Base-by-base conservation (phyloP, 2,113 vertebrate genomes). In the Chamaea fasciata region DNA sequence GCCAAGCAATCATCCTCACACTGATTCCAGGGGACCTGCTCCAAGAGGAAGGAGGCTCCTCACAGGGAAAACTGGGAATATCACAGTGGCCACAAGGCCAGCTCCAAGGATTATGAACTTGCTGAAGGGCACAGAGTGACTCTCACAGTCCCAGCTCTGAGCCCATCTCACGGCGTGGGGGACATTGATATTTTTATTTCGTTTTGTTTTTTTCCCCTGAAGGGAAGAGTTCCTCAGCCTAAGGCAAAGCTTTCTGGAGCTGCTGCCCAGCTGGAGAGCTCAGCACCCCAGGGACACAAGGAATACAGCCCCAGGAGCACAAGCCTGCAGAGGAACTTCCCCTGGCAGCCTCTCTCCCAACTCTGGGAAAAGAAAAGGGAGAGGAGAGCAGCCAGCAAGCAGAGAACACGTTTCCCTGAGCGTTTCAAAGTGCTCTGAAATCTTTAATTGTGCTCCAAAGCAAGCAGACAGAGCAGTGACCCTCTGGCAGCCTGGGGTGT, bases 1-100 rank as follows among this genome's bases (percentile, higher is more conserved):
- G 83, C 77, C 44, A 21, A 82, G 80, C 35, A 78, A 64, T 3
- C 46, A 15, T 1, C 41, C 24, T 24, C 47, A 7, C 9, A 9
- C 31, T 3, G 22, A 16, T 7, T 47, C 3, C 82, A 69, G 64
- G 77, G 53, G 39, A 39, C 11, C 75, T 35, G 82, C 78, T 79
- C 88, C 71, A 53, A 7, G 31, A 31, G 47, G 20, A 35, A 15
- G 33, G 3, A 3, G 3, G 56, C 50, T 87, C 59, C 80, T 74
- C 37, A 1, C 8, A 27, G 60, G 83, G 26, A 33, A 15, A 35
- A 26, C 9, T 0, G 0, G 57, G 62, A 91, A 52, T 7, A 19
- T 16, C 78, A 0, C 64, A 13, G 4, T 0, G 15, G 1, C 6
- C 47, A 5, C 28, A 22, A 24, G 39, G 31, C 41, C 23, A 24